phyloP scores from a whole-genome alignment of 1,140 invertebrate genomes.

The Plutomurus gul region DNA sequence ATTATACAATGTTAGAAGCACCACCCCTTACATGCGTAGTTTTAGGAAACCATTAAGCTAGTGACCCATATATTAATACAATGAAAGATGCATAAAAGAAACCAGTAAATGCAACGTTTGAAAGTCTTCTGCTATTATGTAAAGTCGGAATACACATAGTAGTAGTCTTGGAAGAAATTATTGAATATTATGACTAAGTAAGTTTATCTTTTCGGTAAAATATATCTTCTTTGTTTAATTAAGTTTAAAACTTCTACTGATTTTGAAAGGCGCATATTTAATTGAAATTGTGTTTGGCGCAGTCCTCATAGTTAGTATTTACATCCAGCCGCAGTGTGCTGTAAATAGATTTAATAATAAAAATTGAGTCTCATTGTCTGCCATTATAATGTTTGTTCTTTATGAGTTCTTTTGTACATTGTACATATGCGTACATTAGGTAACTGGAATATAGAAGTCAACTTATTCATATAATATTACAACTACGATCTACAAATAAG shows the following conservation, averaged over 20 bases:
- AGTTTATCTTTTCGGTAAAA: too few relatives aligned
- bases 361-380: too few relatives aligned
- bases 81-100: slow-evolving; percentile 1
- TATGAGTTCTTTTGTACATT: too few relatives aligned
- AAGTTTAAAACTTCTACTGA: too few relatives aligned
- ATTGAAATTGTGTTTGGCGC: too few relatives aligned
- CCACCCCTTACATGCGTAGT: not conserved
- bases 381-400: too few relatives aligned
- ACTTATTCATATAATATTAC: too few relatives aligned
- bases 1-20: not conserved
- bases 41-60: not conserved
- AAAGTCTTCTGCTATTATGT: not conserved
- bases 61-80: not conserved
- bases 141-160: not conserved
- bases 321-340: too few relatives aligned
- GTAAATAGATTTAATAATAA: too few relatives aligned
- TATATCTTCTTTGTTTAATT: too few relatives aligned
- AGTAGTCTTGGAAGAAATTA: not conserved
- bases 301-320: too few relatives aligned
- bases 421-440: not conserved
- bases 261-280: too few relatives aligned
- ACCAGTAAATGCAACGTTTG: not conserved
- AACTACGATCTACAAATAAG: slow-evolving; percentile 4
- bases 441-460: not conserved
- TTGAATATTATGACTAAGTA: not conserved